These are phyloP conservation scores for Carposina sasakii DNA, from an alignment of 1,140 invertebrate genomes.

Conservation along the genomic window DNA sequence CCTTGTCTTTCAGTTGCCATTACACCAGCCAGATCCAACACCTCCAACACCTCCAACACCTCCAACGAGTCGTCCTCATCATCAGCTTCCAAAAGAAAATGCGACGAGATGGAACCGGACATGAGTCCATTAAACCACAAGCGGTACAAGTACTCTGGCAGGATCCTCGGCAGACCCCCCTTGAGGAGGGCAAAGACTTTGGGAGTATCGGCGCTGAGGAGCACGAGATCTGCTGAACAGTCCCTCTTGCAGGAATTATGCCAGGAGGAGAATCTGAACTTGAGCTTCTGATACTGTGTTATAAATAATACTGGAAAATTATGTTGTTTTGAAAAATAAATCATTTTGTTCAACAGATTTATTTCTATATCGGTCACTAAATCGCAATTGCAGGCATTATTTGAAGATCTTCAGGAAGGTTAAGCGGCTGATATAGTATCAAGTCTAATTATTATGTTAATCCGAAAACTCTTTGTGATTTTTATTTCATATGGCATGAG, in stretches of 20 bases:
- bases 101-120: constrained; percentile 45
- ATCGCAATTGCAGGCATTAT: too few species aligned
- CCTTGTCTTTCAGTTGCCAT: constrained; percentile 23
- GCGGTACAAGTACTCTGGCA: constrained; percentile 53
- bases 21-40: constrained; percentile 37
- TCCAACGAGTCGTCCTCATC: constrained; percentile 37
- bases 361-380: too few species aligned
- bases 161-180: constrained; percentile 57
- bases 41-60: background rate
- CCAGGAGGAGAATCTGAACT: constrained; percentile 45
- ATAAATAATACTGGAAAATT: too few species aligned
- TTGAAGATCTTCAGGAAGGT: too few species aligned
- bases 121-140: constrained; percentile 61
- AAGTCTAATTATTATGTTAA: too few species aligned
- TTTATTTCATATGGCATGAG: too few species aligned
- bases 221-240: constrained; percentile 37
- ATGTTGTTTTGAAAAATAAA: too few species aligned
- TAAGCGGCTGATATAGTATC: too few species aligned
- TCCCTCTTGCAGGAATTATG: constrained; percentile 28
- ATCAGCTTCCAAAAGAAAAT: constrained; percentile 60
- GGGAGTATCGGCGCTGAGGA: constrained; percentile 36
- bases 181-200: constrained; percentile 37
- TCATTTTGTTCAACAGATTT: too few species aligned
- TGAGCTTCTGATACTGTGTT: constrained; percentile 46
- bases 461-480: too few species aligned